Evolutionary conservation across 2,888 invertebrate species (phyloP).

Genomic region (Drosophila melanosoma): DNA sequence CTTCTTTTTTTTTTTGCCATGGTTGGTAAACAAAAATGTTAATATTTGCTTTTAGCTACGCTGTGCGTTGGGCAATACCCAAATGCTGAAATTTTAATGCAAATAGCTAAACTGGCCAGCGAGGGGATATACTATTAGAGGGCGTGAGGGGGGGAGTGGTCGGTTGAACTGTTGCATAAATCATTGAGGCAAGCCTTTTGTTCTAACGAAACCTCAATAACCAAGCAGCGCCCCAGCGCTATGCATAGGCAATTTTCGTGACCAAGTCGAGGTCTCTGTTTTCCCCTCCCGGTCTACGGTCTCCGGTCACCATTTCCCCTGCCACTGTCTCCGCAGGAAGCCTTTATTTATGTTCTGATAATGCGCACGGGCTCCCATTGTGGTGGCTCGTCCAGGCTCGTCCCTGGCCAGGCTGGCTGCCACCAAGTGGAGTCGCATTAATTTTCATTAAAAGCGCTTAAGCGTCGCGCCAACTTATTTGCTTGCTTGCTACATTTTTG

Average conservation of each 20-base stretch:
- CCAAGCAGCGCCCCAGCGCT: constrained; percentile 22
- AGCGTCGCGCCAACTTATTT: constrained; percentile 72
- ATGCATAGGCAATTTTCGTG: constrained; percentile 59
- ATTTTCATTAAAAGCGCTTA: constrained; percentile 77
- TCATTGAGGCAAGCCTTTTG: constrained; percentile 67
- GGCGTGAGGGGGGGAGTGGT: background rate
- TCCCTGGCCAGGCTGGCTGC: constrained; percentile 16
- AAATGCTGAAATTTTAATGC: constrained; percentile 71
- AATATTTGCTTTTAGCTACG: constrained; percentile 29
- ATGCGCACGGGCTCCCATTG: constrained; percentile 45
- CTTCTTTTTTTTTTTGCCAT: background rate
- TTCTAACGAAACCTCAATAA: constrained; percentile 60
- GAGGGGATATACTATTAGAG: background rate
- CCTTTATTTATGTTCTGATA: constrained; percentile 69
- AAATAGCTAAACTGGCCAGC: constrained; percentile 63
- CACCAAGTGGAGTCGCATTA: constrained; percentile 59
- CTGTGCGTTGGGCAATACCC: constrained; percentile 46
- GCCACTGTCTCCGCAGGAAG: constrained; percentile 45
- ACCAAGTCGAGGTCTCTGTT: constrained; percentile 32
- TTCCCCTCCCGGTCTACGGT: constrained; percentile 2
- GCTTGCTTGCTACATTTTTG: constrained; percentile 36
- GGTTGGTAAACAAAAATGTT: constrained; percentile 33
- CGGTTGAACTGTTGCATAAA: constrained; percentile 63
- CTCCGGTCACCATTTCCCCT: background rate
- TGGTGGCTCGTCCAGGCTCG: constrained; percentile 17